phyloP scores from a whole-genome alignment of 2,888 invertebrate species.

The Andrena chrysosceles region DNA sequence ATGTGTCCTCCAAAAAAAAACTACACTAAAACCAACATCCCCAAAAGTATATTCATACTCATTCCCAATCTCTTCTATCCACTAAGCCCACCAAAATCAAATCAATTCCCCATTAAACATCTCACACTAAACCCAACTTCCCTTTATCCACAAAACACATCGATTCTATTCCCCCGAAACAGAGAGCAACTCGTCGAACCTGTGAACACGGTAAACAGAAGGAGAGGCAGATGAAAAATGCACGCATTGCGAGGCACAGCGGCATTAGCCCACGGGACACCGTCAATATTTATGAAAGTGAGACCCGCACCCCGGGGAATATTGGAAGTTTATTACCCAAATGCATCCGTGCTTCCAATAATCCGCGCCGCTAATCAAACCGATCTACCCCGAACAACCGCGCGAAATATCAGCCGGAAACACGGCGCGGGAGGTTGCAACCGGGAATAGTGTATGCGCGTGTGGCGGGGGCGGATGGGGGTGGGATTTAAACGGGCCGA shows the following conservation, averaged over 20 bases:
- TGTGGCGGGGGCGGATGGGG: background rate
- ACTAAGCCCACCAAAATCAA: too few species aligned
- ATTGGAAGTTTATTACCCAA: conserved; percentile 50
- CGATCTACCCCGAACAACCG: conserved; percentile 22
- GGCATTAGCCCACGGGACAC: conserved; percentile 5
- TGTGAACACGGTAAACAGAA: background rate
- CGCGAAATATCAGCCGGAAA: conserved; percentile 36
- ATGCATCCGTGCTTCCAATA: conserved; percentile 40
- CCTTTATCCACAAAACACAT: background rate
- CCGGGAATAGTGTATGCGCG: background rate
- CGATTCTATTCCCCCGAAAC: background rate
- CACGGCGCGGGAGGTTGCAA: background rate
- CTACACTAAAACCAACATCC: too few species aligned
- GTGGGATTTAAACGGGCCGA: conserved; percentile 9
- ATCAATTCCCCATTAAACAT: too few species aligned
- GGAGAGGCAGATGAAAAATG: background rate
- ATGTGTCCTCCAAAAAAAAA: too few species aligned
- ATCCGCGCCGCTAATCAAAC: conserved; percentile 52
- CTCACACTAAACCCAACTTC: background rate
- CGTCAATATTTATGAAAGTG: conserved; percentile 31
- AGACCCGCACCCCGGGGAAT: conserved; percentile 6
- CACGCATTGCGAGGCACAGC: background rate
- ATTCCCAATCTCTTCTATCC: too few species aligned
- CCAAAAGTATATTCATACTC: too few species aligned
- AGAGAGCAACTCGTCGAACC: background rate